Percentiles rank a stretch among this genome's conserved stretches.
phyloP scores from a whole-genome alignment of 2,797 vertebrate species.

The Chaunax sp. region DNA sequence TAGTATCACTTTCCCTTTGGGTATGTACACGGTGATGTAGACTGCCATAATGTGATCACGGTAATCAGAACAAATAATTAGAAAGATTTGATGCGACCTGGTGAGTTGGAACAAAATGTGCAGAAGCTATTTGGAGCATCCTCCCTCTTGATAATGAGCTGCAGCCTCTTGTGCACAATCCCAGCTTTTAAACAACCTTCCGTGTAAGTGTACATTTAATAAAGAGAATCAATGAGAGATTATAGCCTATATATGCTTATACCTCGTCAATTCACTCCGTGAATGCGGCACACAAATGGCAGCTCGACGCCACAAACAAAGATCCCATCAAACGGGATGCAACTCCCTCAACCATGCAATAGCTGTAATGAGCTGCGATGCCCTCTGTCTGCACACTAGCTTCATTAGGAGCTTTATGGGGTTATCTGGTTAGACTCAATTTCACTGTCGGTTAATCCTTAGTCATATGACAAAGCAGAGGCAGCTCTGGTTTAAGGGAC shows the following conservation, averaged over 20 bases:
- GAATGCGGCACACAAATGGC: not conserved
- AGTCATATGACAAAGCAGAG: conserved; percentile 5
- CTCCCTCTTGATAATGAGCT: conserved; percentile 17
- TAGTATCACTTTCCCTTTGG: conserved; percentile 12
- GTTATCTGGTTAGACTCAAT: conserved; percentile 13
- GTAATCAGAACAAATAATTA: conserved; percentile 42
- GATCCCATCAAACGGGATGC: conserved; percentile 11
- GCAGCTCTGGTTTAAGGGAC: not conserved
- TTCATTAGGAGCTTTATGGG: conserved; percentile 27
- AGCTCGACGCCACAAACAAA: conserved; percentile 11
- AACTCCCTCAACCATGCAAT: conserved; percentile 21
- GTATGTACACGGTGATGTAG: not conserved
- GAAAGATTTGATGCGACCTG: conserved; percentile 9
- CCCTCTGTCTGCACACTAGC: conserved; percentile 4
- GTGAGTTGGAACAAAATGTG: conserved; percentile 8
- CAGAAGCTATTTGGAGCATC: conserved; percentile 4
- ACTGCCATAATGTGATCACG: conserved; percentile 31
- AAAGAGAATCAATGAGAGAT: conserved; percentile 17
- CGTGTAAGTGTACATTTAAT: not conserved
- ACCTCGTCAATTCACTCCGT: not conserved
- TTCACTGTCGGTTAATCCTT: conserved; percentile 31
- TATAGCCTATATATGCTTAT: not conserved
- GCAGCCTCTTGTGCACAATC: conserved; percentile 9
- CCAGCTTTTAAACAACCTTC: not conserved
- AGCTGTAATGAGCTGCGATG: conserved; percentile 41